Evolutionary conservation across 1,140 invertebrate genomes (phyloP).

Genomic region (Diachasmimorpha longicaudata): DNA sequence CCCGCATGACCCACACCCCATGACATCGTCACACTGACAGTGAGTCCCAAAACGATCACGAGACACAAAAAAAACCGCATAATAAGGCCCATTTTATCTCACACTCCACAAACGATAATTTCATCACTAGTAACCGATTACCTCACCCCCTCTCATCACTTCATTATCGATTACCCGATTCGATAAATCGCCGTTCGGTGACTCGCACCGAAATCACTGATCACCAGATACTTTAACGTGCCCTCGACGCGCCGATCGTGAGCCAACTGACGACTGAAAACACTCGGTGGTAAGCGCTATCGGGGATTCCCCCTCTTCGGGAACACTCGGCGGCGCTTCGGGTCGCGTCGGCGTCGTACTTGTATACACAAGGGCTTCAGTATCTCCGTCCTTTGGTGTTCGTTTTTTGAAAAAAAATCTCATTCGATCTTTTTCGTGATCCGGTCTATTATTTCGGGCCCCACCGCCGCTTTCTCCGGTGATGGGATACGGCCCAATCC

Average conservation of each 20-base stretch:
- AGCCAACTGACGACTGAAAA: conserved; percentile 21
- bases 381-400: neutral
- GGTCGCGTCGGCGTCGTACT: neutral
- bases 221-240: neutral
- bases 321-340: conserved; percentile 6
- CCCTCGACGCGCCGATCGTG: neutral
- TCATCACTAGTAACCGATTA: too few relatives aligned
- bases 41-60: neutral
- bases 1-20: conserved; percentile 41
- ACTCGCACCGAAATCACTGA: too few relatives aligned
- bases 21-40: conserved; percentile 27
- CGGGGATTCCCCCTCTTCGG: conserved; percentile 1
- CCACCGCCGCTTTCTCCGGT: conserved; percentile 19
- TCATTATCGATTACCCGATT: too few relatives aligned
- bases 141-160: too few relatives aligned
- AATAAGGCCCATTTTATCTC: neutral
- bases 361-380: neutral
- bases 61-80: neutral
- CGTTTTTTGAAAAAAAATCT: neutral
- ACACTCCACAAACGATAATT: too few relatives aligned
- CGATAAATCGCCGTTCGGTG: too few relatives aligned
- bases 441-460: conserved; percentile 33
- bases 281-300: neutral
- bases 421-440: conserved; percentile 20
- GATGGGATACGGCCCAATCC: conserved; percentile 27